Conservation (phyloP, 2,888 invertebrate genomes). For the Flabesymbios commensalis region DNA sequence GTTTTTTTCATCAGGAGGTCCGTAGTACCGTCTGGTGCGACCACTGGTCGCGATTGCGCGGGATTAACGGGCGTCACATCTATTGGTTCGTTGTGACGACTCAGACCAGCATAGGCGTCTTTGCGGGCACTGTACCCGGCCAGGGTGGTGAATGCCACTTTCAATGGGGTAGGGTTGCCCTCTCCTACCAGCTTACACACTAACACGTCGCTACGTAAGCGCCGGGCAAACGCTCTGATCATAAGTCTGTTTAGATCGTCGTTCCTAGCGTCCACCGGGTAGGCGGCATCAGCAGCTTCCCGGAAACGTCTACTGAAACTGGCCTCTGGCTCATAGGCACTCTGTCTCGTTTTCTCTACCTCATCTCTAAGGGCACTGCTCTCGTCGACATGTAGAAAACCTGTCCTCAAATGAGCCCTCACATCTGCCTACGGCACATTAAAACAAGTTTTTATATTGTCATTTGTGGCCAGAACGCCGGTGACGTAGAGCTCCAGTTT, state of each 20-base stretch:
- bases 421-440: conserved; percentile 4
- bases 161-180: not conserved
- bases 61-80: too few species aligned
- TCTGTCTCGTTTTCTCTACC: not conserved
- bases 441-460: too few species aligned
- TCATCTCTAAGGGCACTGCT: not conserved
- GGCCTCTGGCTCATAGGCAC: not conserved
- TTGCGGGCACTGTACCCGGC: not conserved
- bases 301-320: not conserved
- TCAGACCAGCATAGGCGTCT: not conserved
- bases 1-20: too few species aligned
- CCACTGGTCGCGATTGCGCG: too few species aligned
- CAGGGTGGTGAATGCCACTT: not conserved
- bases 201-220: not conserved
- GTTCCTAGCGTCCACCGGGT: conserved; percentile 1
- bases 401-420: not conserved
- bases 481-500: too few species aligned
- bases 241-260: conserved; percentile 2
- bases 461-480: too few species aligned
- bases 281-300: conserved; percentile 8
- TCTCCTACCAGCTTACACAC: conserved; percentile 2
- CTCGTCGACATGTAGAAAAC: conserved; percentile 4
- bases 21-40: too few species aligned
- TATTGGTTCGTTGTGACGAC: not conserved
- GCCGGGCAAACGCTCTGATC: not conserved